These are phyloP conservation scores for Nothoprocta perdicaria DNA, from an alignment of 2,113 vertebrate genomes.

Conservation along the genomic window DNA sequence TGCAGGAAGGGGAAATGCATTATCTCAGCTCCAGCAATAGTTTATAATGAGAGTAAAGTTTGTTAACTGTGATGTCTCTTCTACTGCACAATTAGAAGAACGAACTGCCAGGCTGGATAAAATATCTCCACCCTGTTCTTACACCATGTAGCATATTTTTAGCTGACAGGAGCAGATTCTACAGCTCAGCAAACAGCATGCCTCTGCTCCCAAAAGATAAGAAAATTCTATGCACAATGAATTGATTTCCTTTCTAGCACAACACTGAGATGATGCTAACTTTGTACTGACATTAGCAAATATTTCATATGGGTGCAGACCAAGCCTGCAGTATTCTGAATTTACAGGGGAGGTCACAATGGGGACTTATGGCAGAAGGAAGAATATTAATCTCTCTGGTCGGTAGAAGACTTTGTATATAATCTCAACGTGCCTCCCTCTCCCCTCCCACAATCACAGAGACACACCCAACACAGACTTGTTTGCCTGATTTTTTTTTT, in stretches of 20 bases:
- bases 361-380: neutral
- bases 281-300: conserved; percentile 1
- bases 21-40: neutral
- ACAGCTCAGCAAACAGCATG: neutral
- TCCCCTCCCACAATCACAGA: neutral
- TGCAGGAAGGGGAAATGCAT: neutral
- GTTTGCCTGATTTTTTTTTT: neutral
- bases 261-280: neutral
- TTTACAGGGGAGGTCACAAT: neutral
- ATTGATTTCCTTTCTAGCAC: conserved; percentile 22
- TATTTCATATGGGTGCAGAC: neutral
- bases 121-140: neutral
- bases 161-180: neutral
- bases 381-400: neutral
- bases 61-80: neutral
- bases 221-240: neutral
- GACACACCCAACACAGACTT: neutral
- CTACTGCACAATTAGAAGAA: neutral
- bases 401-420: neutral
- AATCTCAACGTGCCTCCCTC: neutral
- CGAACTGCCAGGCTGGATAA: neutral
- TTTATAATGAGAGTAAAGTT: neutral
- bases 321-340: neutral
- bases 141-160: neutral
- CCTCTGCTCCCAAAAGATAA: conserved; percentile 36